These are phyloP conservation scores for Cyanoderma ruficeps DNA, from an alignment of 2,113 vertebrate genomes.

Conservation along the genomic window DNA sequence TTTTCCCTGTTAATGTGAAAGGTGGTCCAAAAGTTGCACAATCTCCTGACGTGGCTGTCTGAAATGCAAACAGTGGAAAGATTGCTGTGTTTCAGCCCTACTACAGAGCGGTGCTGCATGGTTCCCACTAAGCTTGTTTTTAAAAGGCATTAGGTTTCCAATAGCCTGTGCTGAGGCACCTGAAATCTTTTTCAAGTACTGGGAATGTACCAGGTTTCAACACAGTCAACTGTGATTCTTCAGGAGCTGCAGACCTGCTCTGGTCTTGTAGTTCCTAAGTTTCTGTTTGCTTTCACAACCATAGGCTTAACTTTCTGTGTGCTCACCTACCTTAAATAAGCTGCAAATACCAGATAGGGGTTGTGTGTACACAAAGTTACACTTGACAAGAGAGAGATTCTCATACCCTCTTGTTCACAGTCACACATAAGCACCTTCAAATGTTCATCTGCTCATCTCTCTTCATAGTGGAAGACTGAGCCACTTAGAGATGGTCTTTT, in stretches of 20 bases:
- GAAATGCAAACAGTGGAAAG: not conserved
- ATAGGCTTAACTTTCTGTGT: not conserved
- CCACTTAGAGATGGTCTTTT: not conserved
- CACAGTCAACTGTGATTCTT: not conserved
- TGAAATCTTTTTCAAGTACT: not conserved
- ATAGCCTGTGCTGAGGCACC: not conserved
- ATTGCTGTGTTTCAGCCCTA: not conserved
- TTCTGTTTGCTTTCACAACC: not conserved
- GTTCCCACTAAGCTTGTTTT: not conserved
- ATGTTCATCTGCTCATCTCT: not conserved
- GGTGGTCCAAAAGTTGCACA: not conserved
- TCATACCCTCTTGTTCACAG: not conserved
- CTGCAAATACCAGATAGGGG: not conserved
- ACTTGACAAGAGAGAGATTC: not conserved
- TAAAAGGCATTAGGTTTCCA: not conserved
- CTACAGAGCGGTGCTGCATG: not conserved
- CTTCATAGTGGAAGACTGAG: not conserved
- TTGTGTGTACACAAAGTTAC: not conserved
- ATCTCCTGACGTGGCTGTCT: fast-evolving
- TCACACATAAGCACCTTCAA: not conserved
- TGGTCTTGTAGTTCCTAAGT: not conserved
- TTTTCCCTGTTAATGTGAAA: not conserved
- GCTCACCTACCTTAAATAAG: not conserved
- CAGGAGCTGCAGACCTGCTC: not conserved
- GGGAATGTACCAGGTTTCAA: not conserved